A percentile compares a stretch with the other conserved stretches of the same genome.
These are phyloP conservation scores for Typhlichthys eigenmanni DNA, from an alignment of 2,797 vertebrate genomes.

Conservation along the genomic window DNA sequence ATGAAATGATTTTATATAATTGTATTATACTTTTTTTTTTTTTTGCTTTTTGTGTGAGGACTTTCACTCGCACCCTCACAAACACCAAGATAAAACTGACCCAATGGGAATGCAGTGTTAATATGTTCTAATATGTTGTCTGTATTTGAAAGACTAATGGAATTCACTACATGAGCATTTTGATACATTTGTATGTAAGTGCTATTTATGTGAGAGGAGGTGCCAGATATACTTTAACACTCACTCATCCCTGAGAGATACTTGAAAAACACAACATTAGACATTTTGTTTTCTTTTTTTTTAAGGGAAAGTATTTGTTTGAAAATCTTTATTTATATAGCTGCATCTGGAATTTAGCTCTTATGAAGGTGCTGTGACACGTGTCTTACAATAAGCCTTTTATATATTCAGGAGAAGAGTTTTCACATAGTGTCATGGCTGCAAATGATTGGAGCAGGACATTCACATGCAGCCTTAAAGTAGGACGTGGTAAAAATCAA, in stretches of 20 bases:
- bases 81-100: not conserved
- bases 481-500: not conserved
- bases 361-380: conserved; percentile 12
- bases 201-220: conserved; percentile 52
- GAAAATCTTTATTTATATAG: conserved; percentile 32
- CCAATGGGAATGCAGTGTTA: conserved; percentile 23
- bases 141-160: conserved; percentile 24
- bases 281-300: conserved; percentile 27
- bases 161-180: conserved; percentile 47
- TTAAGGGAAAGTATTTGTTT: conserved; percentile 7
- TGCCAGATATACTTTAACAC: conserved; percentile 35
- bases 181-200: conserved; percentile 23
- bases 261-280: conserved; percentile 51
- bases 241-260: conserved; percentile 38
- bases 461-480: conserved; percentile 4
- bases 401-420: conserved; percentile 14
- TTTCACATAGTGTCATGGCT: not conserved
- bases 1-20: not conserved
- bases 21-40: not conserved
- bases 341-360: conserved; percentile 21
- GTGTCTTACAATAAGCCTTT: conserved; percentile 35
- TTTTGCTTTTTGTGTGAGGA: not conserved
- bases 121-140: conserved; percentile 13
- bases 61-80: not conserved
- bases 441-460: not conserved